A percentile compares a stretch with the other conserved stretches of the same genome.
Evolutionary conservation across 2,113 vertebrate genomes (phyloP).

Genomic region (Amazona vittata): DNA sequence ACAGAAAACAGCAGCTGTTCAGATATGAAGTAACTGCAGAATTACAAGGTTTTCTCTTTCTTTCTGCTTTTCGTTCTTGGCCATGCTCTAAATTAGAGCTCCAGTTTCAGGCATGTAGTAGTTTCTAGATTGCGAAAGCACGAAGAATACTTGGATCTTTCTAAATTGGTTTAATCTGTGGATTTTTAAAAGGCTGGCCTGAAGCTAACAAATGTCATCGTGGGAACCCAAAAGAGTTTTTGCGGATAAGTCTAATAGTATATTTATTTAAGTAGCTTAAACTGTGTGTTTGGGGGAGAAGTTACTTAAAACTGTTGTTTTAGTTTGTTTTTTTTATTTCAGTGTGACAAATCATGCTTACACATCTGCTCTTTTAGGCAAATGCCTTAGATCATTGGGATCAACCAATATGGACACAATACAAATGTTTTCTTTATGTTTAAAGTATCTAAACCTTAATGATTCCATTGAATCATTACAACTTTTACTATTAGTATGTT

Average conservation of each 20-base stretch:
- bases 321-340: not conserved
- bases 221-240: not conserved
- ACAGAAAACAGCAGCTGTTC: not conserved
- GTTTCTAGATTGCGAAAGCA: not conserved
- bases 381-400: constrained; percentile 12
- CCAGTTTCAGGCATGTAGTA: not conserved
- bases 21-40: not conserved
- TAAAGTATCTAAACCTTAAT: constrained; percentile 1
- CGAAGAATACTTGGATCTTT: not conserved
- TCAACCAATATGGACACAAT: not conserved
- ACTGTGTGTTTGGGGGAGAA: not conserved
- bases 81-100: constrained; percentile 64
- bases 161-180: not conserved
- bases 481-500: not conserved
- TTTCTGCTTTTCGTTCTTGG: not conserved
- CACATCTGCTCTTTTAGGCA: not conserved
- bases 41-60: not conserved
- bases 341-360: not conserved
- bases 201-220: not conserved
- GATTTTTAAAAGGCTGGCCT: not conserved
- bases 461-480: constrained; percentile 46
- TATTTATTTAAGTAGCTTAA: not conserved
- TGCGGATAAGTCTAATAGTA: not conserved
- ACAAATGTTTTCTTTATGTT: constrained; percentile 36
- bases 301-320: not conserved